Evolutionary conservation across 2,888 invertebrate species (phyloP), one percentile per base, ranked within the genome.

Genomic region (Atethmia centrago): DNA sequence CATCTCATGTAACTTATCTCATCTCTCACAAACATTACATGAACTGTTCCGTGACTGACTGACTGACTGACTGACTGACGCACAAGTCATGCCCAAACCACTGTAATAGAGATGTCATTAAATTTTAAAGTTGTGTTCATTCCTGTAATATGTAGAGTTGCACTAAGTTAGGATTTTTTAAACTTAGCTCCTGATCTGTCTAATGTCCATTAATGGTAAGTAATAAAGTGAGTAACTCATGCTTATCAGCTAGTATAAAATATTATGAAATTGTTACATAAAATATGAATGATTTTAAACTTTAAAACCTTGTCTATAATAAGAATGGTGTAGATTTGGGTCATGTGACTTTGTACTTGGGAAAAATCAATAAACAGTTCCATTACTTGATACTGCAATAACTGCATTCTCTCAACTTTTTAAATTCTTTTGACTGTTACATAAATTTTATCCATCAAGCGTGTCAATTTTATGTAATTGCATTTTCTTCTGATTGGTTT

Each of bases 301-400:
- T 31, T 31, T 8, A 0, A 47, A 25, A 19, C 3, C 0, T 4
- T 45, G 19, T 51, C 14, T 16, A 1, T 16, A 10, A 3, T 28
- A 45, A 3, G 14, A 31, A 45, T 36, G 2, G 9, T n/a, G n/a
- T 28, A 53, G 5, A 55, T 59, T 55, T 74, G 14, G 49, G 51
- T 80, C 80, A 80, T 78, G 56, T 51, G 56, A 80, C 65, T 51
- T 49, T 0, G 9, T n/a, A 21, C 25, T 14, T 19, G 21, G 28
- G 19, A 47, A 49, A 55, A 47, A 79, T 72, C 40, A 59, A 55
- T 72, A 59, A 25, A 45, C 0, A 31, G 21, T 12, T 25, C 5
- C n/a, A 31, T 14, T 70, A 70, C 5, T 25, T 47, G n/a, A 40
- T 19, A 31, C 12, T 47, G 51, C 1, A 53, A 31, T 36, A 63